phyloP scores from a whole-genome alignment of 53 echinoderm and acorn worm species.

The Holothuria leucospilota region DNA sequence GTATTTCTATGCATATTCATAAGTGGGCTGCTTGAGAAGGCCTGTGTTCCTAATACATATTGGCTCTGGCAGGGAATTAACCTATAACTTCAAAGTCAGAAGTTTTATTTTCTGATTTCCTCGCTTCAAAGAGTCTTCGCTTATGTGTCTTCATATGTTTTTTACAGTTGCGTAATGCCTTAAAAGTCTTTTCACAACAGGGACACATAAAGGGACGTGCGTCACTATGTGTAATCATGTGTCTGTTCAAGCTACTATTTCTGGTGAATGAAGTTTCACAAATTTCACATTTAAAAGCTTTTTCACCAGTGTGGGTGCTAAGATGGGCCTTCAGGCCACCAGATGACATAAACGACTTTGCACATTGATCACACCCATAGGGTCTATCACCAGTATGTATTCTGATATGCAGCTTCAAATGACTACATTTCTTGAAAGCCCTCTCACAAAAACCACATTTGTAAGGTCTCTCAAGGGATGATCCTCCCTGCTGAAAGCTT shows the following conservation, averaged over 20 bases:
- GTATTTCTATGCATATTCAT: too few relatives aligned
- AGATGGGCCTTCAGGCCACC: conserved; percentile 87
- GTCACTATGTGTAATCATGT: conserved; percentile 93
- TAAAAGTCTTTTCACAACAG: conserved; percentile 95
- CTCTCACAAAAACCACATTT: conserved; percentile 80
- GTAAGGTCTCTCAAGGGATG: conserved; percentile 64
- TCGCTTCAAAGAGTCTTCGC: background rate
- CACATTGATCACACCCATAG: conserved; percentile 79
- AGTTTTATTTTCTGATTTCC: too few relatives aligned
- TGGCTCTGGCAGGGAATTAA: too few relatives aligned
- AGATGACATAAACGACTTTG: conserved; percentile 85
- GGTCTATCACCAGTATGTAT: conserved; percentile 93
- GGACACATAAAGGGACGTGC: conserved; percentile 95
- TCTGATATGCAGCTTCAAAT: conserved; percentile 88
- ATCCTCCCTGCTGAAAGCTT: background rate
- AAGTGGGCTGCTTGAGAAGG: too few relatives aligned
- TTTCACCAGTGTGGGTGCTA: conserved; percentile 84
- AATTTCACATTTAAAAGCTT: conserved; percentile 83
- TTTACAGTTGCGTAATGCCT: conserved; percentile 90
- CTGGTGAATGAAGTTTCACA: conserved; percentile 53
- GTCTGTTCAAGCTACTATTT: conserved; percentile 75
- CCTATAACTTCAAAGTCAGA: too few relatives aligned
- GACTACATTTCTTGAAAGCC: conserved; percentile 92
- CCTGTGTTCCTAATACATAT: too few relatives aligned
- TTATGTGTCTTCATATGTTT: conserved; percentile 91